Evolutionary conservation across 2,797 vertebrate species (phyloP), one percentile per base, ranked within the genome.

Genomic region (Ciconia nigra): DNA sequence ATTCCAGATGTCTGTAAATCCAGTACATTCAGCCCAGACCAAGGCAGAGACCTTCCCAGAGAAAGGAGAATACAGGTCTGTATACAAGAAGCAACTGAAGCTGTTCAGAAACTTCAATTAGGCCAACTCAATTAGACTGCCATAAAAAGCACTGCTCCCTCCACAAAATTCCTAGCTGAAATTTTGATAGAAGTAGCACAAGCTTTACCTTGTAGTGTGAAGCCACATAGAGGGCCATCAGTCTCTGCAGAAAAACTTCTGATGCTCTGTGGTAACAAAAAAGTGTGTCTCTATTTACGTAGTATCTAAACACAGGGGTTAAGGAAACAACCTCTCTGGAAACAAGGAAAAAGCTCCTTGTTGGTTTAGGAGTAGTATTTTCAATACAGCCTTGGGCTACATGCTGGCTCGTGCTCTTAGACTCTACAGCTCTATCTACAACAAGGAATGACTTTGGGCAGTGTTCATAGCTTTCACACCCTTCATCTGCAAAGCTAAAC

Each of bases 261-360:
- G 99, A 99, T 2, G 99, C 99, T 97, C 98, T 99, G 97, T 99
- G 99, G 96, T 99, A 99, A 97, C 99, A 99, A 90, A 99, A 99
- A 20, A 99, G 98, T 0, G 99, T 99, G 96, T 99, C 99, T 97
- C 99, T 98, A 93, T 99, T 99, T 39, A 99, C 99, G 6, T 99
- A 99, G 90, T 99, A 99, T 37, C 99, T 99, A 94, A 41, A 46
- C 33, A 51, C 4, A 28, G 10, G 9, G 25, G 97, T 98, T 98
- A 98, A 99, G 98, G 97, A 97, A 92, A 31, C 13, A 65, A 72
- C 22, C 29, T 33, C 35, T 10, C 13, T 11, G 52, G 55, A 85
- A 85, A 63, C 5, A 21, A 28, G 7, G 31, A 67, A 33, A 62
- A 72, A 91, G 5, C 3, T 58, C 28, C 28, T 15, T 18, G 13